These are phyloP conservation scores for Sebastes taczanowskii DNA, from an alignment of 2,797 vertebrate genomes.

Conservation along the genomic window DNA sequence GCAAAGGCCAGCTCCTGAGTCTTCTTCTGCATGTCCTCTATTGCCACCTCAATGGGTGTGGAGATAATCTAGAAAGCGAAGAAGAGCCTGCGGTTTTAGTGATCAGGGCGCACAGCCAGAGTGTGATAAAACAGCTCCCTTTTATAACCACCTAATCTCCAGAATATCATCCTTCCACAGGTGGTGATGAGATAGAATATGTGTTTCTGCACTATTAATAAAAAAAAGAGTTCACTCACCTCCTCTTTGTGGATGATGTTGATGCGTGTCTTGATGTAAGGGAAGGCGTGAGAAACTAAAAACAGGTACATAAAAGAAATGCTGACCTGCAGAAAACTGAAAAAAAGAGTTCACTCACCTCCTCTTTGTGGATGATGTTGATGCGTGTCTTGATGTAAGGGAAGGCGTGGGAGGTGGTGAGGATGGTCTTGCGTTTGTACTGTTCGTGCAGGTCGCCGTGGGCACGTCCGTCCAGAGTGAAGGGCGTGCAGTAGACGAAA, in stretches of 20 bases:
- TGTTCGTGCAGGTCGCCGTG: slow-evolving; percentile 97
- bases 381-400: slow-evolving; percentile 99
- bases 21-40: slow-evolving; percentile 99
- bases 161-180: background rate
- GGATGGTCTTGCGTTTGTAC: slow-evolving; percentile 97
- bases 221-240: too few relatives aligned
- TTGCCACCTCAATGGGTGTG: slow-evolving; percentile 97
- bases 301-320: background rate
- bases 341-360: slow-evolving; percentile 84
- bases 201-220: background rate
- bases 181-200: too few relatives aligned
- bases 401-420: slow-evolving; percentile 97
- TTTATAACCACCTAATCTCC: background rate
- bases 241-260: too few relatives aligned
- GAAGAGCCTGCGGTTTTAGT: background rate
- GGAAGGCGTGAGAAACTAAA: background rate
- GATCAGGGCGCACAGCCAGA: too few relatives aligned
- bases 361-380: slow-evolving; percentile 98
- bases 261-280: too few relatives aligned
- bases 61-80: slow-evolving; percentile 87
- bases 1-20: slow-evolving; percentile 97
- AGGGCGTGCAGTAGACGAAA: slow-evolving; percentile 98
- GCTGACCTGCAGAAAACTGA: background rate
- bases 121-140: background rate
- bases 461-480: slow-evolving; percentile 95